Base-by-base conservation (phyloP, 2,113 vertebrate species). In the Crotophaga sulcirostris region DNA sequence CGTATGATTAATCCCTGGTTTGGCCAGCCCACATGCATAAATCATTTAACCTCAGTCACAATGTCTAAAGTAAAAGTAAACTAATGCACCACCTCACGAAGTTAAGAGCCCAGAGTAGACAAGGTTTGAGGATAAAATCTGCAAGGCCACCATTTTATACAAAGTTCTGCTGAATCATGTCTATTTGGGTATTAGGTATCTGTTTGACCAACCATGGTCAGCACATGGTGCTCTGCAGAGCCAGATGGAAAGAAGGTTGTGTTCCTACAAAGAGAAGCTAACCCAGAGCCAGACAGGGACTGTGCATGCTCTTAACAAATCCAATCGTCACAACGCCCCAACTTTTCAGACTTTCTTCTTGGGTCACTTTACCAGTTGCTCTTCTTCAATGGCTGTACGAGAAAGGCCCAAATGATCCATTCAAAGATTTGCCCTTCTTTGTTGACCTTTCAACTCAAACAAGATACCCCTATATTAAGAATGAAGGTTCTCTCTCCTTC, bases 401-500 rank as follows among this genome's bases (percentile, higher is more conserved):
- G 16, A 81, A 84, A 90, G n/a, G 36, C 23, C 79, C 88, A 95
- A 93, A 87, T 56, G 49, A 87, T 49, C 67, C 63, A 52, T 47
- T 96, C 75, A 92, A 81, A 59, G 49, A 56, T 68, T 54, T 84
- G 26, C 20, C 73, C 68, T 74, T 89, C 56, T 89, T 87, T 80
- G 34, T 44, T 93, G 87, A 92, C 80, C 89, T 96, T 96, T 94
- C 68, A 88, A 76, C 72, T 63, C 47, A 63, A 82, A 92, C 45
- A 70, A 63, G 54, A 72, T 58, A 59, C 8, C 33, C n/a, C 45
- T 54, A 42, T 33, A 44, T 68, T 87, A 67, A 76, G 56, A 84
- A 69, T 40, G 84, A 92, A 77, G 17, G 9, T 72, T 72, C 60
- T 70, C 67, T 59, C 58, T 95, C 66, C 51, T 85, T 74, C 59